These are phyloP conservation scores for Nephrotoma guestfalica DNA, from an alignment of 2,888 invertebrate genomes.

Conservation along the genomic window DNA sequence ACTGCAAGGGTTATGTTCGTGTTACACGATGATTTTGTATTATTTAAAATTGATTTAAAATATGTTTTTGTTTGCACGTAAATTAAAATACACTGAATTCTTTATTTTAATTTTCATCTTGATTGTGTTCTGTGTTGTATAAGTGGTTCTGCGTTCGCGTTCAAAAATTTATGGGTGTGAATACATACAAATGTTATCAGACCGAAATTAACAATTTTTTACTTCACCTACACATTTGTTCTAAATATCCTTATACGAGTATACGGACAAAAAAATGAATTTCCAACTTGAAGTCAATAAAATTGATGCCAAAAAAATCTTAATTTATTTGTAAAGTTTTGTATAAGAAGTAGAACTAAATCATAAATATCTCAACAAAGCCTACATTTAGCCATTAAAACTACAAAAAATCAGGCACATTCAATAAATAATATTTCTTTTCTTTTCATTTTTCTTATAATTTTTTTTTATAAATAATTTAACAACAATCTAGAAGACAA, in stretches of 20 bases:
- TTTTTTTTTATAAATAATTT: not conserved
- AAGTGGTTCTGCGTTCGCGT: not conserved
- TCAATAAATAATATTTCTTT: not conserved
- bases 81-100: not conserved
- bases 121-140: not conserved
- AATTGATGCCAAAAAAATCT: not conserved
- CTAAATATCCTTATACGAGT: not conserved
- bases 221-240: not conserved
- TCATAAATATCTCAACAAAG: not conserved
- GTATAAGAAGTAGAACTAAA: not conserved
- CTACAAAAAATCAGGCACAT: not conserved
- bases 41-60: not conserved
- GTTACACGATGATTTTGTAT: not conserved
- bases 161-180: not conserved
- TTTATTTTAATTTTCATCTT: not conserved
- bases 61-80: not conserved
- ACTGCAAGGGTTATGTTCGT: not conserved
- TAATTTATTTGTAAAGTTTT: not conserved
- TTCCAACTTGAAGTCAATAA: not conserved
- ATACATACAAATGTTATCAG: not conserved
- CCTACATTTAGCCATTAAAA: not conserved
- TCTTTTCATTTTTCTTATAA: not conserved
- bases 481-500: constrained; percentile 3
- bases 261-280: not conserved
- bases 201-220: not conserved